Evolutionary conservation across 2,113 vertebrate species (phyloP), one percentile per base, ranked within the genome.

Genomic region (Meriones unguiculatus): DNA sequence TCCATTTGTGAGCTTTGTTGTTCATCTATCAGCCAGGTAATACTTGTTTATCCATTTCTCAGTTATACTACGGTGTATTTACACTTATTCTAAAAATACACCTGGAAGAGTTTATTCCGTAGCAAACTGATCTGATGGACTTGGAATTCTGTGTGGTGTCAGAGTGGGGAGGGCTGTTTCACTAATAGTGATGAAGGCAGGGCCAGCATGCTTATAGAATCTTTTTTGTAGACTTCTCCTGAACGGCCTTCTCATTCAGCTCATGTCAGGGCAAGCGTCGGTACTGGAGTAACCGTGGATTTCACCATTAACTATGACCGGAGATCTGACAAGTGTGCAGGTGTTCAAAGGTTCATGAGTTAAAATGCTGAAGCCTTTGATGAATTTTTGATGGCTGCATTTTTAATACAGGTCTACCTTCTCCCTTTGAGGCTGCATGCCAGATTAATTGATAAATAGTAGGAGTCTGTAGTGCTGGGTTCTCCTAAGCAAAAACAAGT

Each of bases 371-470:
- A 94, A 98, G 97, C 88, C 98, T 99, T 99, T 99, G 99, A 99
- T 99, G 98, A 99, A 99, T 99, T 99, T 99, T 99, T 99, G 98
- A 99, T 99, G 97, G 97, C 97, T 98, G 98, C 98, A 98, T 99
- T 99, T 99, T 98, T 98, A 98, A 99, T 98, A 98, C 97, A 97
- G 98, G 98, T 98, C 96, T 98, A 98, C 98, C 98, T 98, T 98
- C 98, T 98, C 98, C 98, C 98, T 99, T 98, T 98, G 98, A 98
- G 98, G 97, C 98, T 98, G 96, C 96, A 98, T 98, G 98, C 97
- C 98, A 97, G 98, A 98, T 98, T 99, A 99, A 99, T 99, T 99
- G 99, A 99, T 99, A 99, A 99, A 98, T 98, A 98, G 98, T 98
- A 97, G 98, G 98, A 98, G 98, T 98, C 98, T 98, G 98, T 97